Evolutionary conservation across 2,797 vertebrate species (phyloP), one percentile per base, ranked within the genome.

Genomic region (Paramormyrops hopkinsi): DNA sequence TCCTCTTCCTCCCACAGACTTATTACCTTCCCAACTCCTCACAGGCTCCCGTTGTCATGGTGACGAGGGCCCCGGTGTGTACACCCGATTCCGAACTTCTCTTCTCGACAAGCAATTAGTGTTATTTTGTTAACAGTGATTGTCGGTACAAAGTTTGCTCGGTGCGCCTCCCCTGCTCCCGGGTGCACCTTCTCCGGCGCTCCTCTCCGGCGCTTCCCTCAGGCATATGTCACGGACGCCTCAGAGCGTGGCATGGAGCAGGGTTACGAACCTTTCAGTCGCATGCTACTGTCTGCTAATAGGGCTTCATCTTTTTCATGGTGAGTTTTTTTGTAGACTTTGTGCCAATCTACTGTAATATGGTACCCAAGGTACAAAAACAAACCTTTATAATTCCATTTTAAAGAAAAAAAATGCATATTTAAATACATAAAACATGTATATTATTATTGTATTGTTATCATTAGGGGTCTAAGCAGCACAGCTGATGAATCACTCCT

Each of bases 21-120:
- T 91, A 93, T 92, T 93, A 92, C 92, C 91, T 76, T 76, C 91
- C 65, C 82, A 56, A 90, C 91, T 94, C 91, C 91, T 92, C 91
- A 91, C 91, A 91, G 92, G 91, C 82, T 91, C 84, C 92, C 92
- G 95, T 95, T 95, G 93, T 94, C 95, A 91, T 92, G 93, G 95
- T 91, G 95, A 95, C 95, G 92, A 89, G 92, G 92, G 90, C 91
- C 90, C 50, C 91, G 33, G 33, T 91, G 89, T 89, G 87, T 90
- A 65, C 12, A 83, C 69, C 7, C 41, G 65, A 90, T 90, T 86
- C 73, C 89, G 90, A 90, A 90, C 79, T 92, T 91, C 91, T 90
- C 90, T 91, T 87, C 88, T 48, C 90, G 92, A 88, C 59, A 92
- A 92, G 91, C 89, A 88, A 89, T 92, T 89, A 91, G 59, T 56